A percentile compares a stretch with the other conserved stretches of the same genome.
Evolutionary conservation across 37 sponge, comb jelly and placozoan species (phyloP).

Genomic region (Halichondria panicea): DNA sequence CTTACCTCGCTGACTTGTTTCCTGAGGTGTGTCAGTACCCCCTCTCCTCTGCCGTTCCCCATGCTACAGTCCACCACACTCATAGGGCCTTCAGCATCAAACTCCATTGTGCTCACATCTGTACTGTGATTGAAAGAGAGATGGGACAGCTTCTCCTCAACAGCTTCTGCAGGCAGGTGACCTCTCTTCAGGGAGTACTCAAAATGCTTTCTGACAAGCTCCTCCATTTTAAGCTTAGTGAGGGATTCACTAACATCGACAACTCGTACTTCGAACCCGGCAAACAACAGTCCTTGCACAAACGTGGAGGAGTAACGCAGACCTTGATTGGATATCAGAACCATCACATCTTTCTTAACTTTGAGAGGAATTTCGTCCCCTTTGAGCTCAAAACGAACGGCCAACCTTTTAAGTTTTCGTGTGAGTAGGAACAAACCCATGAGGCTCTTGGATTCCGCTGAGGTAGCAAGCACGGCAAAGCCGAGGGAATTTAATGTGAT

Average conservation of each 20-base stretch:
- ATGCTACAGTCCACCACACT: not conserved
- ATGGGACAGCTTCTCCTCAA: slow-evolving; percentile 9
- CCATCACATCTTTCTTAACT: not conserved
- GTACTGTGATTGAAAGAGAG: not conserved
- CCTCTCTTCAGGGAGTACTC: slow-evolving; percentile 36
- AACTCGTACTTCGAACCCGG: slow-evolving; percentile 12
- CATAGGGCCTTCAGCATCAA: not conserved
- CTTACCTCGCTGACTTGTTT: not conserved
- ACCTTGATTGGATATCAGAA: slow-evolving; percentile 7
- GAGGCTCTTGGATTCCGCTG: slow-evolving; percentile 53
- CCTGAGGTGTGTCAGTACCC: too few species aligned
- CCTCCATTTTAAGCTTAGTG: not conserved
- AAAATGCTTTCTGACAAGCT: slow-evolving; percentile 15
- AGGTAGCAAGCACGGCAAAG: slow-evolving; percentile 15
- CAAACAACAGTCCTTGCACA: slow-evolving; percentile 32
- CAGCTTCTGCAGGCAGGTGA: slow-evolving; percentile 19
- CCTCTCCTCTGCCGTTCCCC: too few species aligned
- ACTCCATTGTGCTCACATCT: not conserved
- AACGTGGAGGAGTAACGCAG: slow-evolving; percentile 4
- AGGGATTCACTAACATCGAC: not conserved
- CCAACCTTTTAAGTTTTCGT: slow-evolving; percentile 24
- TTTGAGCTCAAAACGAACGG: slow-evolving; percentile 12
- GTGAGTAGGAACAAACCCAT: slow-evolving; percentile 55
- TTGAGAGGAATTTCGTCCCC: not conserved
- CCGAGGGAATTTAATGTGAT: slow-evolving; percentile 16